Evolutionary conservation across 2,797 vertebrate genomes (phyloP).

Genomic region (Helostoma temminkii): DNA sequence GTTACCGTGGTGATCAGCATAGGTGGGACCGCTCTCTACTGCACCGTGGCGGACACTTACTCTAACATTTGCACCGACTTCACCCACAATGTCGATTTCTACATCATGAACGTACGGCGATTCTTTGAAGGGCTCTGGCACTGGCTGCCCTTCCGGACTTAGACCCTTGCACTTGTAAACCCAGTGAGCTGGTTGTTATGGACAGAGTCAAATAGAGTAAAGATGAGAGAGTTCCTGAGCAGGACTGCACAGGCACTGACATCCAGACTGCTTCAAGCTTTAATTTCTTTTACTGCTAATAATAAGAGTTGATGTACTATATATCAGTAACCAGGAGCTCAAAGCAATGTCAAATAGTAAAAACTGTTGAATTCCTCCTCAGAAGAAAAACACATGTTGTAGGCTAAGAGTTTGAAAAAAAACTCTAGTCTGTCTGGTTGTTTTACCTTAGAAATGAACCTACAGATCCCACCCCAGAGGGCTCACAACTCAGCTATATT

Average conservation of each 20-base stretch:
- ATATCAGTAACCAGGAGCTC: background rate
- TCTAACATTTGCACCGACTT: constrained; percentile 95
- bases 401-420: constrained; percentile 1
- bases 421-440: constrained; percentile 50
- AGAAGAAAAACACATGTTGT: constrained; percentile 25
- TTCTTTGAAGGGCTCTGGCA: constrained; percentile 86
- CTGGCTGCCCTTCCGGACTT: constrained; percentile 87
- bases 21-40: constrained; percentile 94
- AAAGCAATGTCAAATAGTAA: constrained; percentile 8
- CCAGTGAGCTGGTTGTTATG: background rate
- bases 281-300: background rate
- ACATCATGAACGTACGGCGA: constrained; percentile 83
- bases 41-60: constrained; percentile 89
- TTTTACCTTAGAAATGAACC: constrained; percentile 18
- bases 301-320: background rate
- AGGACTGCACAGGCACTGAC: background rate
- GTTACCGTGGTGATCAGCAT: constrained; percentile 94
- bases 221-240: background rate
- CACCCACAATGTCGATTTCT: constrained; percentile 92
- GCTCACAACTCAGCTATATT: constrained; percentile 24
- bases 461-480: constrained; percentile 18
- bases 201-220: background rate
- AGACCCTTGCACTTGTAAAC: constrained; percentile 37
- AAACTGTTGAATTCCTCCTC: constrained; percentile 23
- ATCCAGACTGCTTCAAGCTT: too few species aligned